Conservation (phyloP, 2,113 vertebrate genomes). For the Mobula birostris region DNA sequence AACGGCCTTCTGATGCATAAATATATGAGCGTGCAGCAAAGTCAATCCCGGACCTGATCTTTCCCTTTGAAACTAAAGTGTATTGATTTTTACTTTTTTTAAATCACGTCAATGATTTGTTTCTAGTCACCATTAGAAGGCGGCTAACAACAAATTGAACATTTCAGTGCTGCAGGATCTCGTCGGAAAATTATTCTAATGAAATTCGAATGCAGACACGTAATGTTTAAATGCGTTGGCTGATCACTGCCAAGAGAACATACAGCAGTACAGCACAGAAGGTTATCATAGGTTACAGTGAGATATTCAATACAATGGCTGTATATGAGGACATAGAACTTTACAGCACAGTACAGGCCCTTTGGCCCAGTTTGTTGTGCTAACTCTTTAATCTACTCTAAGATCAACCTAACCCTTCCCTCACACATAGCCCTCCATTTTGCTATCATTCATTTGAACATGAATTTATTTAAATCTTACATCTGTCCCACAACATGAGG, state of each 20-base stretch:
- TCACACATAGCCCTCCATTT: too few relatives aligned
- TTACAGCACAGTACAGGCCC: too few relatives aligned
- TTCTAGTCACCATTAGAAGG: slow-evolving; percentile 15
- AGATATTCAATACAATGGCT: too few relatives aligned
- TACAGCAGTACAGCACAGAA: too few relatives aligned
- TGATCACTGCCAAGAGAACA: background rate
- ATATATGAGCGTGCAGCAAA: slow-evolving; percentile 47
- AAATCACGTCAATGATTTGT: slow-evolving; percentile 64
- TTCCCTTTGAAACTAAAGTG: slow-evolving; percentile 52
- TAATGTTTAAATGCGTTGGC: background rate
- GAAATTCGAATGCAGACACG: background rate
- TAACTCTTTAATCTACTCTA: too few relatives aligned
- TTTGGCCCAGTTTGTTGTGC: too few relatives aligned
- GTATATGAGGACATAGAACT: too few relatives aligned
- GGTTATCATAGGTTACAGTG: too few relatives aligned
- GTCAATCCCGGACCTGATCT: slow-evolving; percentile 48
- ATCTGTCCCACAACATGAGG: too few relatives aligned
- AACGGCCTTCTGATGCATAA: slow-evolving; percentile 64
- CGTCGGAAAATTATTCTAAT: slow-evolving; percentile 6
- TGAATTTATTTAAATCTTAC: too few relatives aligned
- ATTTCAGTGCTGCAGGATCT: background rate
- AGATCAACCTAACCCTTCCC: too few relatives aligned
- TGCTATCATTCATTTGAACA: too few relatives aligned
- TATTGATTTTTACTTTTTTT: slow-evolving; percentile 60
- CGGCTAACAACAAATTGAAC: background rate